These are phyloP conservation scores for Tetrao urogallus DNA, from an alignment of 2,113 vertebrate species.

Conservation along the genomic window DNA sequence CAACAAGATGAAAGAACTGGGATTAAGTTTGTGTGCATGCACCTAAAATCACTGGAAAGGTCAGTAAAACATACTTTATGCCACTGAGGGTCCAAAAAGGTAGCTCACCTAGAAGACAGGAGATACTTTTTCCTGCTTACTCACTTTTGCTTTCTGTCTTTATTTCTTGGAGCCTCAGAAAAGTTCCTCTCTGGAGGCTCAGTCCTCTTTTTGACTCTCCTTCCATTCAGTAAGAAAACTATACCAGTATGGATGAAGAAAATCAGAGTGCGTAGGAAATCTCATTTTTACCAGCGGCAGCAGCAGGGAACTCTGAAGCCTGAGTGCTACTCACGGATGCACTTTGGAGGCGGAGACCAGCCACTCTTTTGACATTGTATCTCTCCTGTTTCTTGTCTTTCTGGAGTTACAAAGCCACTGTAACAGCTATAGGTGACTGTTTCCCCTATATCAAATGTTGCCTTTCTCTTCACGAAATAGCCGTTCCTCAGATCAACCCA, in stretches of 20 bases:
- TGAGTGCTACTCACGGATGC: conserved; percentile 71
- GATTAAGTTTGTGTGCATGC: neutral
- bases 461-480: fast-evolving
- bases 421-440: neutral
- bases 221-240: neutral
- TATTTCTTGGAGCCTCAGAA: neutral
- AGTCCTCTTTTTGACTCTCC: neutral
- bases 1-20: neutral
- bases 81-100: neutral
- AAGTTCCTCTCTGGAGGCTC: neutral
- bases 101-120: neutral
- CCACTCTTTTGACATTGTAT: conserved; percentile 8
- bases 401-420: conserved; percentile 28
- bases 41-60: neutral
- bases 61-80: neutral
- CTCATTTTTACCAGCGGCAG: neutral
- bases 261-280: neutral
- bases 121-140: neutral
- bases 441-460: fast-evolving
- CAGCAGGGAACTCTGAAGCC: neutral
- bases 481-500: neutral
- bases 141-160: neutral
- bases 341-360: conserved; percentile 66
- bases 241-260: neutral
- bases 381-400: neutral